Percentiles rank a stretch among this genome's conserved stretches.
These are phyloP conservation scores for Goniozus legneri DNA, from an alignment of 1,140 invertebrate genomes.

Conservation along the genomic window DNA sequence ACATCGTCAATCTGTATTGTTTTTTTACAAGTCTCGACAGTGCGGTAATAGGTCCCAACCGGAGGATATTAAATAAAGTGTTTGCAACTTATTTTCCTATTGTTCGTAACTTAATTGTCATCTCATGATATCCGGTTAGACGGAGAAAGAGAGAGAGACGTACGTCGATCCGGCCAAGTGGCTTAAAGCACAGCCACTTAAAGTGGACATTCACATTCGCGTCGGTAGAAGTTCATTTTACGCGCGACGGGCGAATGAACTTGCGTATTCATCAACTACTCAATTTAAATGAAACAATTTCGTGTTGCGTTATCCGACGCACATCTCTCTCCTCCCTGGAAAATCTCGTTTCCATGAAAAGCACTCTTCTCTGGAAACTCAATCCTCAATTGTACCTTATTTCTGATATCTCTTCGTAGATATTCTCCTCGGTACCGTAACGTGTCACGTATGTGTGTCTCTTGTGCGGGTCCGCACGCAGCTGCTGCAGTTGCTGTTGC, in stretches of 20 bases:
- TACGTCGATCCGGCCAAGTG: too few species aligned
- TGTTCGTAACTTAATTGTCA: conserved; percentile 23
- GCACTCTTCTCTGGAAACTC: too few species aligned
- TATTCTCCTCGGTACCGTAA: conserved; percentile 81
- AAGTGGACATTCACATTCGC: conserved; percentile 4
- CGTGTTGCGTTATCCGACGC: too few species aligned
- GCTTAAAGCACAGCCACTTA: too few species aligned
- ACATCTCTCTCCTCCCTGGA: too few species aligned
- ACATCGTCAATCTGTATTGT: too few species aligned
- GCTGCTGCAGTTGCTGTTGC: conserved; percentile 27
- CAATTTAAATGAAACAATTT: conserved; percentile 14
- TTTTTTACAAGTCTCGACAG: too few species aligned
- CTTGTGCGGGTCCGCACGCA: conserved; percentile 45
- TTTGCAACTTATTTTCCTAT: conserved; percentile 22
- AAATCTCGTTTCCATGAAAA: too few species aligned
- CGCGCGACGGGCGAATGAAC: conserved; percentile 13
- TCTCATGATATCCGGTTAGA: conserved; percentile 23
- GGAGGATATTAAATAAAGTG: conserved; percentile 12
- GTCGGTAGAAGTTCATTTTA: conserved; percentile 13
- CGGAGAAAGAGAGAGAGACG: neutral
- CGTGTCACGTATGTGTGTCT: conserved; percentile 71
- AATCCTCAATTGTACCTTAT: conserved; percentile 41
- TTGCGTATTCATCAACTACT: conserved; percentile 21
- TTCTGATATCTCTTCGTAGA: conserved; percentile 80
- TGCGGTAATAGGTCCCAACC: too few species aligned